Base-by-base conservation (phyloP, 2,888 invertebrate genomes). In the Panzeria rudis region DNA sequence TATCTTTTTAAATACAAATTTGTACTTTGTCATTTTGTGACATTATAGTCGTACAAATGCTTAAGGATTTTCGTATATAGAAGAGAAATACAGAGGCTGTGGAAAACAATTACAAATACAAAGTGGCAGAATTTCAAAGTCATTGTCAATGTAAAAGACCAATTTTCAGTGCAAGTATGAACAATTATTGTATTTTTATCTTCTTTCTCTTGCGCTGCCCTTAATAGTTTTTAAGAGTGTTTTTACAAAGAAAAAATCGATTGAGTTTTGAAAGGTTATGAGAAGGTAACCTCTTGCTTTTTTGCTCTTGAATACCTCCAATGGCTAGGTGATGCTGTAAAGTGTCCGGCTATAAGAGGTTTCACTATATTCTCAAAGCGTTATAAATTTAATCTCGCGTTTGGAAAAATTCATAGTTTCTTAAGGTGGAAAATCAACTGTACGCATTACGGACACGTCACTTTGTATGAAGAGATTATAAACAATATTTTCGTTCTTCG, bases 141-240 rank as follows among this genome's bases (percentile, higher is more conserved):
- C 85, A 85, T 85, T 84, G 84, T 69, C 81, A 84, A 59, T 76
- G 62, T 54, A 62, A 64, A 66, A 79, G 47, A 38, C 6, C 54
- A 79, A 64, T 71, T 66, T 69, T 71, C 38, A 41, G 35, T 29
- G 23, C 25, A 44, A 69, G 52, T 38, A 64, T 15, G n/a, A 47
- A 32, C 15, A 17, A 32, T 72, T 38, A 38, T 59, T 56, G 47
- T 29, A 15, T 35, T 38, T 29, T 64, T 44, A 71, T 41, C 11
- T 52, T 56, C 5, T 38, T 47, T 29, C 13, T 11, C 8, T 59
- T 52, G 23, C 71, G 44, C 8, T 38, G 54, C 3, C 47, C 54
- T 56, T 69, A 84, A 71, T 69, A 23, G 11, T 71, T 56, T 35
- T 71, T 41, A 25, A 76, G 59, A 76, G 59, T 64, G 44, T 56